Percentiles rank a stretch among this genome's conserved stretches.
phyloP scores from a whole-genome alignment of 2,888 invertebrate genomes.

The Theretra japonica region DNA sequence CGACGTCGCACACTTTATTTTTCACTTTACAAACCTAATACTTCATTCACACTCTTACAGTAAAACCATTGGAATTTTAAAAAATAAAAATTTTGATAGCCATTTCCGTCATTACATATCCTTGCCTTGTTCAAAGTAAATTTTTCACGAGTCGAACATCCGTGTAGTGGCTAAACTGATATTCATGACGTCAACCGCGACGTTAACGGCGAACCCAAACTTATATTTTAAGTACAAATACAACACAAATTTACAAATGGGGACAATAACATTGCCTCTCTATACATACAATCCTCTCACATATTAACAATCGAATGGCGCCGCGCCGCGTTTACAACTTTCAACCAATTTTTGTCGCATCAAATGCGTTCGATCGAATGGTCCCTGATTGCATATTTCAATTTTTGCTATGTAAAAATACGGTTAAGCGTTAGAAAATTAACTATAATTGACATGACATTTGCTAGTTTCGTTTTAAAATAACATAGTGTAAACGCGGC shows the following conservation, averaged over 20 bases:
- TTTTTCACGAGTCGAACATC: background rate
- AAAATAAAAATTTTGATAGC: too few relatives aligned
- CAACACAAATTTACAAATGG: slow-evolving; percentile 55
- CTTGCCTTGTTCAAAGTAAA: too few relatives aligned
- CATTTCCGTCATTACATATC: too few relatives aligned
- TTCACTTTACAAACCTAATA: background rate
- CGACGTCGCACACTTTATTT: background rate
- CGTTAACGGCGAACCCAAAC: slow-evolving; percentile 33
- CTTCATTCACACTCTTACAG: too few relatives aligned
- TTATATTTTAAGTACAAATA: slow-evolving; percentile 55
- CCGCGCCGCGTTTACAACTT: slow-evolving; percentile 21
- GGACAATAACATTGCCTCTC: slow-evolving; percentile 48
- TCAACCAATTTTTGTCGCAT: slow-evolving; percentile 16
- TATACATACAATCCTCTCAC: slow-evolving; percentile 29
- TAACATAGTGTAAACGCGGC: slow-evolving; percentile 4
- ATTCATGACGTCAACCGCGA: background rate
- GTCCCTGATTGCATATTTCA: slow-evolving; percentile 10
- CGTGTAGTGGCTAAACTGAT: background rate
- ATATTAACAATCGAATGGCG: background rate
- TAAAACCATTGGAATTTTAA: too few relatives aligned
- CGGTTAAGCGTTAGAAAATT: slow-evolving; percentile 13
- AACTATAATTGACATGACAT: slow-evolving; percentile 23
- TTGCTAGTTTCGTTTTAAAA: background rate
- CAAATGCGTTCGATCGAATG: slow-evolving; percentile 19
- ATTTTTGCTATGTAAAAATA: background rate